phyloP scores from a whole-genome alignment of 2,888 invertebrate genomes.

The Lacanobia oleracea region DNA sequence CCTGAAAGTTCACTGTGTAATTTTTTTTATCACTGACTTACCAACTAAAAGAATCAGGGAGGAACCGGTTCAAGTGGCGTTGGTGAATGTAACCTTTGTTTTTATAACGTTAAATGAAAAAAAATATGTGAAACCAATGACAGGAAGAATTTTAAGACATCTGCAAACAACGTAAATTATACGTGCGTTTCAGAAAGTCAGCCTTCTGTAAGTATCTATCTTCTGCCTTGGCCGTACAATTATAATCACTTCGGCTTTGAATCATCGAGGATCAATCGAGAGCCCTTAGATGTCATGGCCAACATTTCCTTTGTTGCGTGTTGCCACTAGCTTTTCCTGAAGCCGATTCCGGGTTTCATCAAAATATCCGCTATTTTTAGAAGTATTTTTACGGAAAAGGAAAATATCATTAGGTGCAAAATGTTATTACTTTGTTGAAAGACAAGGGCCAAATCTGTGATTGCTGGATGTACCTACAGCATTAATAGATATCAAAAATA shows the following conservation, averaged over 20 bases:
- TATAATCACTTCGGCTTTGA: conserved; percentile 35
- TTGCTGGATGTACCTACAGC: not conserved
- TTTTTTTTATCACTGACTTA: too few relatives aligned
- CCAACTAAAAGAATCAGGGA: too few relatives aligned
- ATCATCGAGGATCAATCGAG: conserved; percentile 30
- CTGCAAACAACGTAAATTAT: too few relatives aligned
- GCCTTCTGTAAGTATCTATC: conserved; percentile 1
- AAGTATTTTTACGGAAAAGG: not conserved
- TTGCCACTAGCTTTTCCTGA: conserved; percentile 13
- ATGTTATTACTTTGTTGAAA: not conserved
- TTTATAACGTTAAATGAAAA: too few relatives aligned
- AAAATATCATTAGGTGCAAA: not conserved
- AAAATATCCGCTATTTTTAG: not conserved
- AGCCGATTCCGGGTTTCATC: not conserved
- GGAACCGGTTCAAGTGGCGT: too few relatives aligned
- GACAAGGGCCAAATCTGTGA: too few relatives aligned
- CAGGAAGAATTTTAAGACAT: too few relatives aligned
- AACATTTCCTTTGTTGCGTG: conserved; percentile 30
- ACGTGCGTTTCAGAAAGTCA: not conserved
- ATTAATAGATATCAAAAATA: not conserved
- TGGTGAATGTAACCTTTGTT: too few relatives aligned
- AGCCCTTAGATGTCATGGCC: conserved; percentile 22
- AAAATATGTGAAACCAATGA: too few relatives aligned
- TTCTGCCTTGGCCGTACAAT: conserved; percentile 2
- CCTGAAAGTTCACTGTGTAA: too few relatives aligned